phyloP scores from a whole-genome alignment of 2,797 vertebrate genomes.

The Coendou prehensilis region DNA sequence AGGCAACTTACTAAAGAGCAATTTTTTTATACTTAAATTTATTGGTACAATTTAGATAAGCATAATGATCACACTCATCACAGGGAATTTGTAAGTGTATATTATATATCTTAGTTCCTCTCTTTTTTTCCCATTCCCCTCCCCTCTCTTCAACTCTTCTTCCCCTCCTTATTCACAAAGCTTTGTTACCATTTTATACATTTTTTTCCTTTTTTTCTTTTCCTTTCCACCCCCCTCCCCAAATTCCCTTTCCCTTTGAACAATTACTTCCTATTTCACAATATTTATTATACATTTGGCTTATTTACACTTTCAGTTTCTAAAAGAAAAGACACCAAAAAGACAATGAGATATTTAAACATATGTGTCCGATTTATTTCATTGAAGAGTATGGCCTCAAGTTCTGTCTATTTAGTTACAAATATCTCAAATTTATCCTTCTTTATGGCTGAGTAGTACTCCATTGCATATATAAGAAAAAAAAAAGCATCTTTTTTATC shows the following conservation, averaged over 20 bases:
- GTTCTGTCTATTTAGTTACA: neutral
- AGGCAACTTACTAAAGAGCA: conserved; percentile 15
- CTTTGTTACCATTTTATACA: no score
- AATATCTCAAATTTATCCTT: neutral
- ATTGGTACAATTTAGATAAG: neutral
- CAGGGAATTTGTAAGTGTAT: neutral
- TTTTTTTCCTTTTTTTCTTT: neutral
- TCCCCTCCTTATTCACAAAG: neutral
- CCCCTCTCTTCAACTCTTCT: neutral
- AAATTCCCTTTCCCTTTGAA: neutral
- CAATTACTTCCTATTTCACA: neutral
- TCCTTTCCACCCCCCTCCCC: neutral
- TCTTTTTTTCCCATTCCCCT: neutral
- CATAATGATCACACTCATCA: neutral
- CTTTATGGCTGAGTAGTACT: neutral
- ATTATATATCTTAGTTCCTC: neutral
- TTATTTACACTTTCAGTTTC: neutral
- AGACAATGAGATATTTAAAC: neutral
- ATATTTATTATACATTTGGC: neutral
- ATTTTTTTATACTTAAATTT: neutral
- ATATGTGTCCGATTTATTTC: neutral
- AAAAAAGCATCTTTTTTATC: neutral
- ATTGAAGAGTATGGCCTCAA: neutral
- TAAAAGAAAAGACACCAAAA: neutral
- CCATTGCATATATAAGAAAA: neutral